Conservation (phyloP, 1,140 invertebrate genomes). For the Leptinotarsa lineolata region DNA sequence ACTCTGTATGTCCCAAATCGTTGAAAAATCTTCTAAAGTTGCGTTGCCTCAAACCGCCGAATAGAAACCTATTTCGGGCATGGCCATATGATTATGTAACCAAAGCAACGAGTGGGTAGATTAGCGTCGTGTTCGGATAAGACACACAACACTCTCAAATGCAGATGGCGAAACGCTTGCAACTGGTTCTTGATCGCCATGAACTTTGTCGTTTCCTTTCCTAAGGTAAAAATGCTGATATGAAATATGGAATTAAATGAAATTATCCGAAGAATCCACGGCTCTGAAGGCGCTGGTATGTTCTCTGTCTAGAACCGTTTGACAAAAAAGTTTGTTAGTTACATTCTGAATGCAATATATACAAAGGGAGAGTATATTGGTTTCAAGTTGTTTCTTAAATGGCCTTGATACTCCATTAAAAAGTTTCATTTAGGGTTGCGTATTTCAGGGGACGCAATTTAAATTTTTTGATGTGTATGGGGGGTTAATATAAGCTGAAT, state of each 20-base stretch:
- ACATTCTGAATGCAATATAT: too few relatives aligned
- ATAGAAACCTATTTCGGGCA: not conserved
- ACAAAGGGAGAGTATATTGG: too few relatives aligned
- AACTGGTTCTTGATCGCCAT: slow-evolving; percentile 3
- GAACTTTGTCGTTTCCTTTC: slow-evolving; percentile 8
- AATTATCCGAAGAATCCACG: not conserved
- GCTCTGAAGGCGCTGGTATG: too few relatives aligned
- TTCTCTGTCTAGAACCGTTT: too few relatives aligned
- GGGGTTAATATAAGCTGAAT: too few relatives aligned
- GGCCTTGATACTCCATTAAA: too few relatives aligned
- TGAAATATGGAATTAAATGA: slow-evolving; percentile 1
- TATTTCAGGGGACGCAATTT: too few relatives aligned
- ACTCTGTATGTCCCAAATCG: too few relatives aligned
- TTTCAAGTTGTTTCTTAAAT: too few relatives aligned
- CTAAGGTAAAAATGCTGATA: not conserved
- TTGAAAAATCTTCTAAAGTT: not conserved
- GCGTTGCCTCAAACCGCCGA: not conserved
- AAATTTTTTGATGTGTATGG: too few relatives aligned
- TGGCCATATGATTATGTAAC: not conserved
- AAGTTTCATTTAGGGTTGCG: too few relatives aligned
- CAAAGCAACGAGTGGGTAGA: not conserved
- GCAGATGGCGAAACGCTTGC: slow-evolving; percentile 7
- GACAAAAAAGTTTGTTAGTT: too few relatives aligned
- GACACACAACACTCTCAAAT: not conserved
- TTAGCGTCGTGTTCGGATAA: not conserved